These are phyloP conservation scores for Alca torda DNA, from an alignment of 2,797 vertebrate species.

Conservation along the genomic window DNA sequence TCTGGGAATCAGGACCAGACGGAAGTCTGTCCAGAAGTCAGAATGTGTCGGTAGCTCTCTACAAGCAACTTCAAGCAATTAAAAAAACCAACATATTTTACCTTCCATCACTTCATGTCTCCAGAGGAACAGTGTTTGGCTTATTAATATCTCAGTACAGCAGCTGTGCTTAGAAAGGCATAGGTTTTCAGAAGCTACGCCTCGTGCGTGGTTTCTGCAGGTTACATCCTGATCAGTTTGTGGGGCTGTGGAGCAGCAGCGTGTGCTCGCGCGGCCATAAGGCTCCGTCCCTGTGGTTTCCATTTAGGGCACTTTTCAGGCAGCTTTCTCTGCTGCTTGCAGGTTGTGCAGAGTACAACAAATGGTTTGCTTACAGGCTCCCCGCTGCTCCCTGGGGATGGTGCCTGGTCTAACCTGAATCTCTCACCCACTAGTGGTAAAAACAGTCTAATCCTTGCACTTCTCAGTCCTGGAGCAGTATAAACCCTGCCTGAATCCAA, in stretches of 20 bases:
- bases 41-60: background rate
- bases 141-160: background rate
- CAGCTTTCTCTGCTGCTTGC: background rate
- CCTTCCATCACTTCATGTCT: background rate
- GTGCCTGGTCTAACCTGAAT: background rate
- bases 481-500: background rate
- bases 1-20: background rate
- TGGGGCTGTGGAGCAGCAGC: background rate
- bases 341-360: rapidly evolving
- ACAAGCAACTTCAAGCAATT: background rate
- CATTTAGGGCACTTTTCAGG: background rate
- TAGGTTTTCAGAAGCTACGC: rapidly evolving
- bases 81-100: background rate
- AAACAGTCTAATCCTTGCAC: background rate
- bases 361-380: background rate
- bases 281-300: background rate
- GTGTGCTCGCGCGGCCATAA: rapidly evolving
- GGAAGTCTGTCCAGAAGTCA: background rate
- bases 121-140: background rate
- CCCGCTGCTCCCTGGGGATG: rapidly evolving
- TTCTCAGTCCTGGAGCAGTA: background rate
- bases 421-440: background rate
- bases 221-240: background rate
- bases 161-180: background rate
- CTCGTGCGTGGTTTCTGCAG: rapidly evolving